These are phyloP conservation scores for Cheilosia scutellata DNA, from an alignment of 2,888 invertebrate species.

Conservation along the genomic window DNA sequence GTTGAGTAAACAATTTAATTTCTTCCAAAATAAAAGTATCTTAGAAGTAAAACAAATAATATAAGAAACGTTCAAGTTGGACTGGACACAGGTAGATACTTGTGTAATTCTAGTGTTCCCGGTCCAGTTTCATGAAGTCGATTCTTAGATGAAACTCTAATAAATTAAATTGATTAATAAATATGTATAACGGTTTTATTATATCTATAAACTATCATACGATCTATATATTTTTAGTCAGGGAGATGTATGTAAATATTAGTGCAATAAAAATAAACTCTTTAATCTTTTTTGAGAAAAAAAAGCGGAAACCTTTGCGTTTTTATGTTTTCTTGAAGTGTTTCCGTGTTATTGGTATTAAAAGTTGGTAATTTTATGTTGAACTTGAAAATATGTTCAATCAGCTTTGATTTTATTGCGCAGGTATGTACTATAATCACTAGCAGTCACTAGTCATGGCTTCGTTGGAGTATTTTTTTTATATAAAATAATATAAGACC, in stretches of 20 bases:
- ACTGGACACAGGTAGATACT: not conserved
- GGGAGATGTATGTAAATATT: conserved; percentile 71
- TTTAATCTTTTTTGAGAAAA: conserved; percentile 46
- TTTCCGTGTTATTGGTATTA: no score
- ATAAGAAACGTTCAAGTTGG: conserved; percentile 2
- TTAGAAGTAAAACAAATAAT: conserved; percentile 44
- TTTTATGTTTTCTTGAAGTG: not conserved
- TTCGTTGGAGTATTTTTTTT: no score
- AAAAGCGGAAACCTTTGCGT: not conserved
- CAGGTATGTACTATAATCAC: no score
- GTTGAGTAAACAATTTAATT: conserved; percentile 37
- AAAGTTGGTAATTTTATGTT: no score
- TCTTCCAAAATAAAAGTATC: conserved; percentile 58
- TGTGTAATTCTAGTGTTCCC: conserved; percentile 17
- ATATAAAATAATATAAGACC: no score
- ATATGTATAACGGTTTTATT: conserved; percentile 53
- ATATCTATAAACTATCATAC: conserved; percentile 53
- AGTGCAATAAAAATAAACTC: conserved; percentile 70
- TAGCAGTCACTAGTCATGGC: no score
- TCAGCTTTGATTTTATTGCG: no score
- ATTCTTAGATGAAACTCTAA: not conserved
- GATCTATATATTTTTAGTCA: conserved; percentile 58
- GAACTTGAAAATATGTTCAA: no score
- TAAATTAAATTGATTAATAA: conserved; percentile 8
- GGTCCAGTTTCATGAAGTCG: conserved; percentile 23